phyloP scores from a whole-genome alignment of 2,888 invertebrate species.

The Melieria omissa region DNA sequence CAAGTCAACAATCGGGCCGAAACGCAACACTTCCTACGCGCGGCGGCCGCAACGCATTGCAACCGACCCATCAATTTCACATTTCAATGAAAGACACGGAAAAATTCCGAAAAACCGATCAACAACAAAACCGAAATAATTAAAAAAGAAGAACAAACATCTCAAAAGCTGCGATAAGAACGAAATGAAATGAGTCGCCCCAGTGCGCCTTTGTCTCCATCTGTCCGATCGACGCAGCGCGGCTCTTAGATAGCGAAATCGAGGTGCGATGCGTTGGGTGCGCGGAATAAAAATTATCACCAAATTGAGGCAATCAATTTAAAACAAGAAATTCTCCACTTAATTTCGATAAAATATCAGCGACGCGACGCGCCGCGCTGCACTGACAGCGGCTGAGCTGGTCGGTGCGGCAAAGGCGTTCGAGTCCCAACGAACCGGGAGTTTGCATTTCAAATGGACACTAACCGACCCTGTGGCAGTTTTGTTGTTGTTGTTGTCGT shows the following conservation, averaged over 20 bases:
- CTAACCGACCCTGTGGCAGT: slow-evolving; percentile 5
- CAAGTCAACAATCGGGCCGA: slow-evolving; percentile 35
- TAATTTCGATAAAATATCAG: slow-evolving; percentile 53
- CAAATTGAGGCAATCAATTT: slow-evolving; percentile 56
- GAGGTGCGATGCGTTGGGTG: background rate
- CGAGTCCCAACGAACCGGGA: background rate
- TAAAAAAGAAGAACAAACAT: slow-evolving; percentile 37
- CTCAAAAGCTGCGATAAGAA: slow-evolving; percentile 42
- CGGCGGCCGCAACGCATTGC: slow-evolving; percentile 40
- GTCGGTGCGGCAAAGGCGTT: background rate
- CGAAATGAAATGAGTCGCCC: slow-evolving; percentile 32
- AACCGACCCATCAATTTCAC: slow-evolving; percentile 45
- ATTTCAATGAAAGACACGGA: slow-evolving; percentile 34
- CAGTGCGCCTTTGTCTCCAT: too few species aligned
- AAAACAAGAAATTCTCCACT: slow-evolving; percentile 57
- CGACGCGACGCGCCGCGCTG: background rate
- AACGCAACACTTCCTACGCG: slow-evolving; percentile 41
- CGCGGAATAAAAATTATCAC: slow-evolving; percentile 50
- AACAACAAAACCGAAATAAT: slow-evolving; percentile 25
- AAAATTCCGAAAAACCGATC: slow-evolving; percentile 24
- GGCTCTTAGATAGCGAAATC: slow-evolving; percentile 15
- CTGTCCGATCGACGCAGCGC: background rate
- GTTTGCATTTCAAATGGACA: background rate
- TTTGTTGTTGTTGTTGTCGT: too few species aligned
- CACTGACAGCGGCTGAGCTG: too few species aligned